Base-by-base conservation (phyloP, 2,113 vertebrate species). In the Aspidoscelis tigris region DNA sequence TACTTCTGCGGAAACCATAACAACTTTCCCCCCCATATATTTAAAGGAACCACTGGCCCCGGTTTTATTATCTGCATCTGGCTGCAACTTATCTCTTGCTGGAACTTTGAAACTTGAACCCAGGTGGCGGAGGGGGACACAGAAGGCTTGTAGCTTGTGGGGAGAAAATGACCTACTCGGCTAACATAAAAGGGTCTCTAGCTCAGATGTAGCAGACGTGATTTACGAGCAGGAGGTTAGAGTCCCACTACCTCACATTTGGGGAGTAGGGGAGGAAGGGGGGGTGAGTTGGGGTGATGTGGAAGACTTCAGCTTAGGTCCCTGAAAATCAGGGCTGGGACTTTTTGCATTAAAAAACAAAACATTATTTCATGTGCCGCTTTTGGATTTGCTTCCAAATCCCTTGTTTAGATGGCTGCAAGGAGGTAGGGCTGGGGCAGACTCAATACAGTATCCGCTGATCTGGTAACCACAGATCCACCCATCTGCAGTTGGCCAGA, bases 61-160 rank as follows among this genome's bases (percentile, higher is more conserved):
- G 76, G 47, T 83, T 69, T 69, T 69, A 76, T 83, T 55, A 41
- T 69, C 33, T 65, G 26, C 44, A 83, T 64, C 50, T 76, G 72
- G 58, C 11, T 83, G 58, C 47, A 76, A 22, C 44, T 41, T 33
- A 9, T n/a, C 20, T 53, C 18, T 50, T 26, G 44, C 9, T 66
- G 43, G 81, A 43, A 68, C 11, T 83, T 76, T 55, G 44, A 66
- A 83, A 76, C 10, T 61, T 68, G 61, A 3, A 14, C 7, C 12
- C 66, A 22, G 73, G 41, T 18, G 4, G 22, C 5, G 43, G 41
- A 1, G 11, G 39, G 7, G 70, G 20, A 64, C 7, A 64, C 7
- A 6, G 26, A 39, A 20, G 20, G 20, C 14, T 55, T 81, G 66
- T 11, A 24, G 6, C 70, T 22, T 47, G 55, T 55, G 12, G 22